Conservation (phyloP, 1,140 invertebrate species). For the Cylas formicarius region DNA sequence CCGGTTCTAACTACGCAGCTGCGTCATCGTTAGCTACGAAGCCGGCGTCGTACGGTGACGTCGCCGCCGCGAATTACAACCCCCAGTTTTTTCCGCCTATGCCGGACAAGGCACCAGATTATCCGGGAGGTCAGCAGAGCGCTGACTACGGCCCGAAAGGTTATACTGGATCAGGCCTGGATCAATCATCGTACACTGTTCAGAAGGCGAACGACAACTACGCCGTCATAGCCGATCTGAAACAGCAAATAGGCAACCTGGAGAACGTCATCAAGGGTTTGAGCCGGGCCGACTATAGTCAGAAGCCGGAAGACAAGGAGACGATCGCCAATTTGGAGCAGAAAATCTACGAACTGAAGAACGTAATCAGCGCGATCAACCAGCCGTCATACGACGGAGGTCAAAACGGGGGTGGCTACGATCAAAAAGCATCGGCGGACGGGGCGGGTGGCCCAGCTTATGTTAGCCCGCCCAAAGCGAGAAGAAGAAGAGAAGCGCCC, state of each 20-base stretch:
- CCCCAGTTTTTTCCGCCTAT: neutral
- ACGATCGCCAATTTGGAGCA: conserved; percentile 27
- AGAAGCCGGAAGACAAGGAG: conserved; percentile 29
- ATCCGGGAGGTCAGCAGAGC: too few relatives aligned
- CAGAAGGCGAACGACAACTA: conserved; percentile 12
- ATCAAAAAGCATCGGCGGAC: neutral
- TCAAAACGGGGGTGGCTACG: neutral
- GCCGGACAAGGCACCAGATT: neutral
- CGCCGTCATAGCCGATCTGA: conserved; percentile 22
- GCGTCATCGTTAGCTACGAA: too few relatives aligned
- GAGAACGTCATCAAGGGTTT: conserved; percentile 27
- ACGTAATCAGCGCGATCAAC: conserved; percentile 26
- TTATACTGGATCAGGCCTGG: conserved; percentile 15
- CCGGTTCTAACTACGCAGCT: too few relatives aligned
- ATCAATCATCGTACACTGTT: conserved; percentile 17
- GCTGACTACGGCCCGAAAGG: conserved; percentile 8
- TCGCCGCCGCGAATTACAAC: neutral
- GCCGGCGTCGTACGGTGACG: too few relatives aligned
- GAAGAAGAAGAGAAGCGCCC: neutral
- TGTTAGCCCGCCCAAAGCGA: neutral
- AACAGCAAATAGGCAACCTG: conserved; percentile 29
- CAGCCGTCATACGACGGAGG: neutral
- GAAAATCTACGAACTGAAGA: conserved; percentile 31
- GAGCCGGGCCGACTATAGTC: conserved; percentile 27
- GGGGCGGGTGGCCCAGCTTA: neutral